These are phyloP conservation scores for Apogon talboti DNA, from an alignment of 2,797 vertebrate species.

Conservation along the genomic window DNA sequence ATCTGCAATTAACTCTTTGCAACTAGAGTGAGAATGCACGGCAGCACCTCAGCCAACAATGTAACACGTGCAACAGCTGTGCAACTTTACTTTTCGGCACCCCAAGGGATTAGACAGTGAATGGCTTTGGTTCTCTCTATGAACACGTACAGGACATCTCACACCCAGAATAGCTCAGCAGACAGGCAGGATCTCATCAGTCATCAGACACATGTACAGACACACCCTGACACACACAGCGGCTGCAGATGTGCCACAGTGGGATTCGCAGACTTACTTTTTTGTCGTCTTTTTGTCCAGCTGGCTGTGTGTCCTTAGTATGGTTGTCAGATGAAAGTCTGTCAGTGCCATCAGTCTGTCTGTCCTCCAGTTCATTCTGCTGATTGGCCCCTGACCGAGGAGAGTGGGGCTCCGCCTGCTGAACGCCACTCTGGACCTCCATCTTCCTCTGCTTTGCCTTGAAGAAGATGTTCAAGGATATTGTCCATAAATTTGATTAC, in stretches of 20 bases:
- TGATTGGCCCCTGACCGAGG: slow-evolving; percentile 83
- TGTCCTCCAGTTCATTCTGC: slow-evolving; percentile 79
- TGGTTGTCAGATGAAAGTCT: slow-evolving; percentile 76
- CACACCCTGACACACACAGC: slow-evolving; percentile 21
- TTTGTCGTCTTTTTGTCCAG: slow-evolving; percentile 80
- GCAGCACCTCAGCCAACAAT: not conserved
- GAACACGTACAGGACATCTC: slow-evolving; percentile 11
- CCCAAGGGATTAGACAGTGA: slow-evolving; percentile 7
- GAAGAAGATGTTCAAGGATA: slow-evolving; percentile 50
- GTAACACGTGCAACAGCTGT: slow-evolving; percentile 5
- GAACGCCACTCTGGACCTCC: slow-evolving; percentile 88
- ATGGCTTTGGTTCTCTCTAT: not conserved
- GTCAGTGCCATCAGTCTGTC: slow-evolving; percentile 76
- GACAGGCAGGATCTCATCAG: slow-evolving; percentile 46
- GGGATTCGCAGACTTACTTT: slow-evolving; percentile 80
- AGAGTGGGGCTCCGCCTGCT: slow-evolving; percentile 83
- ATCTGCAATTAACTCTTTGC: not conserved
- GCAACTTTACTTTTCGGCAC: slow-evolving; percentile 17
- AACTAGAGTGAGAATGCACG: not conserved
- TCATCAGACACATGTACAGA: slow-evolving; percentile 27
- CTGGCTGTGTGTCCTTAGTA: slow-evolving; percentile 76
- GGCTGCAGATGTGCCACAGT: slow-evolving; percentile 45
- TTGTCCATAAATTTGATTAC: no score
- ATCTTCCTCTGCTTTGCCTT: slow-evolving; percentile 86
- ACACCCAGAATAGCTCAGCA: slow-evolving; percentile 39